These are phyloP conservation scores for Struthidea cinerea DNA, from an alignment of 2,113 vertebrate species.

Conservation along the genomic window DNA sequence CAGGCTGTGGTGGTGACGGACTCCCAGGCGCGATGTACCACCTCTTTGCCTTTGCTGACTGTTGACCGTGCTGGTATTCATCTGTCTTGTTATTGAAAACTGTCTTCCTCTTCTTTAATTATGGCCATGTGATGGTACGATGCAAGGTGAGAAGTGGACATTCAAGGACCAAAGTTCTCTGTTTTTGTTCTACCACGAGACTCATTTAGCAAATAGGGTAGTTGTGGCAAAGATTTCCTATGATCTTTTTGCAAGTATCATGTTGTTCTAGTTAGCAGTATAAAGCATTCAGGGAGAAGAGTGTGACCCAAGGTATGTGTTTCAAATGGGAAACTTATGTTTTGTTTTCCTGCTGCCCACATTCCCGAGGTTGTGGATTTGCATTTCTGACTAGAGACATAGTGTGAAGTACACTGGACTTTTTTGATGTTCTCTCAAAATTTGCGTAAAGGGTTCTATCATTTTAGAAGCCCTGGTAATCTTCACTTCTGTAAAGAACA, in stretches of 20 bases:
- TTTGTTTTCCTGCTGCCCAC: not conserved
- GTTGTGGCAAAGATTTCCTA: not conserved
- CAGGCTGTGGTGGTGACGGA: not conserved
- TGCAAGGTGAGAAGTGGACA: too few species aligned
- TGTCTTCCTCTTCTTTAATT: fast-evolving
- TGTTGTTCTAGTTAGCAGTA: not conserved
- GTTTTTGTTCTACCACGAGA: fast-evolving
- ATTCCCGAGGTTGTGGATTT: not conserved
- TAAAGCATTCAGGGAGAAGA: too few species aligned
- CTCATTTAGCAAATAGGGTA: too few species aligned
- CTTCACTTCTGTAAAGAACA: not conserved
- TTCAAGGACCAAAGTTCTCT: not conserved
- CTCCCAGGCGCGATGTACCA: fast-evolving
- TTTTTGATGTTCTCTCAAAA: too few species aligned
- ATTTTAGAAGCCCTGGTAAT: not conserved
- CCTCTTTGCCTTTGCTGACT: not conserved
- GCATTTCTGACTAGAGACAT: fast-evolving
- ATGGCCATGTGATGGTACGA: too few species aligned
- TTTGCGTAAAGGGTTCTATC: too few species aligned
- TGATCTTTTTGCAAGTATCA: not conserved
- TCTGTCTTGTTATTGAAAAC: not conserved
- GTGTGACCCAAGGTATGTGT: fast-evolving
- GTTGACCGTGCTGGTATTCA: fast-evolving
- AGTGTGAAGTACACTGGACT: not conserved
- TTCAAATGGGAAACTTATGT: not conserved